Evolutionary conservation across 2,888 invertebrate species (phyloP).

Genomic region (Orthosia incerta): DNA sequence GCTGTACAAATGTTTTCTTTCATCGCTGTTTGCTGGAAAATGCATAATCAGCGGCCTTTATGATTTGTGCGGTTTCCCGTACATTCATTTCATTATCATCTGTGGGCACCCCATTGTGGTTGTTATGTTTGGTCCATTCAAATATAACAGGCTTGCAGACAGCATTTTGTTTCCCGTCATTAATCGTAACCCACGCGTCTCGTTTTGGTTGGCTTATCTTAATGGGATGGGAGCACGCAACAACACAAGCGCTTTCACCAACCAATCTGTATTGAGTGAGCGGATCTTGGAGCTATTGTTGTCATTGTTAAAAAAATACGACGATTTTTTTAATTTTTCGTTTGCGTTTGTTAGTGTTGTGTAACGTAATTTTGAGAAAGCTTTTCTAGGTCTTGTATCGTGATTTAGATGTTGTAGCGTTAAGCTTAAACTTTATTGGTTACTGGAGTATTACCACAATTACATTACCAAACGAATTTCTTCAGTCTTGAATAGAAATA

Average conservation of each 20-base stretch:
- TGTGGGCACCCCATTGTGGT: conserved; percentile 55
- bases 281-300: conserved; percentile 64
- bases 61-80: conserved; percentile 60
- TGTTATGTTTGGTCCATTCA: conserved; percentile 70
- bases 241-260: conserved; percentile 72
- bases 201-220: conserved; percentile 83
- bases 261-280: conserved; percentile 72
- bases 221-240: conserved; percentile 81
- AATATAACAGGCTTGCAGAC: conserved; percentile 76
- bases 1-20: conserved; percentile 45
- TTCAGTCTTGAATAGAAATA: neutral
- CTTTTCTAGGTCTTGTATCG: conserved; percentile 22
- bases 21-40: conserved; percentile 37
- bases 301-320: conserved; percentile 50
- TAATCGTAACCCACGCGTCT: conserved; percentile 82
- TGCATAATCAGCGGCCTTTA: conserved; percentile 58
- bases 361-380: conserved; percentile 56
- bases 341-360: conserved; percentile 32
- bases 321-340: conserved; percentile 35
- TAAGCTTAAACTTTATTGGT: conserved; percentile 19
- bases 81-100: conserved; percentile 65
- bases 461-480: conserved; percentile 14
- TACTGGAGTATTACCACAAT: conserved; percentile 1
- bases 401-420: conserved; percentile 20
- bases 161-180: conserved; percentile 81